These are phyloP conservation scores for Sebastes glaucus DNA, from an alignment of 2,797 vertebrate species.

Conservation along the genomic window DNA sequence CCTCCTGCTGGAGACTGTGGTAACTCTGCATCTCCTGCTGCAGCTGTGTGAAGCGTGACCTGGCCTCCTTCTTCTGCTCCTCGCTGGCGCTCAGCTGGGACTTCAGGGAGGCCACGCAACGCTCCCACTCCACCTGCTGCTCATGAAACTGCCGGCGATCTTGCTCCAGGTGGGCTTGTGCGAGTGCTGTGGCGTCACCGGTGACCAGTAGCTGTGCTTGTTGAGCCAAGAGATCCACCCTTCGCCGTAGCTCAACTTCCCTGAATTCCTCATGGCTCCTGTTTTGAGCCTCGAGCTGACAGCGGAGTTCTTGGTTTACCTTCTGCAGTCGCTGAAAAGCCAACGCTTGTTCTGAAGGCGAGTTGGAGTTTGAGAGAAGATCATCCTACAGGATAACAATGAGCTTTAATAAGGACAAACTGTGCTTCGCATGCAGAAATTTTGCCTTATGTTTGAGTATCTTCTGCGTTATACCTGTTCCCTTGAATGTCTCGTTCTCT, in stretches of 20 bases:
- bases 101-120: constrained; percentile 75
- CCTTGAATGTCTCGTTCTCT: constrained; percentile 33
- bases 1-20: constrained; percentile 83
- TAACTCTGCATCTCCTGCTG: constrained; percentile 69
- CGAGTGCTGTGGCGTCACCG: constrained; percentile 86
- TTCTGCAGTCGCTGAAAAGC: constrained; percentile 67
- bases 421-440: background rate
- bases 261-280: constrained; percentile 86
- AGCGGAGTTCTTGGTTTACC: constrained; percentile 84
- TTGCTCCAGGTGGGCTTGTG: constrained; percentile 84
- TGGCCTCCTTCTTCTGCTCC: constrained; percentile 83
- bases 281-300: constrained; percentile 87
- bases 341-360: constrained; percentile 50
- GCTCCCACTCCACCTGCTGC: constrained; percentile 84
- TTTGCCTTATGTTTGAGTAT: background rate
- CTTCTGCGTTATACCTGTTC: constrained; percentile 40
- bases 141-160: constrained; percentile 82
- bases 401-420: background rate
- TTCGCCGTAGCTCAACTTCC: constrained; percentile 86
- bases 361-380: constrained; percentile 22
- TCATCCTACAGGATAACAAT: constrained; percentile 50
- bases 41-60: constrained; percentile 75
- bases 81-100: constrained; percentile 86
- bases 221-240: constrained; percentile 89
- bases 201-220: constrained; percentile 87